Percentiles rank a stretch among this genome's conserved stretches.
Conservation (phyloP, 2,797 vertebrate species). For the Myotis daubentonii region DNA sequence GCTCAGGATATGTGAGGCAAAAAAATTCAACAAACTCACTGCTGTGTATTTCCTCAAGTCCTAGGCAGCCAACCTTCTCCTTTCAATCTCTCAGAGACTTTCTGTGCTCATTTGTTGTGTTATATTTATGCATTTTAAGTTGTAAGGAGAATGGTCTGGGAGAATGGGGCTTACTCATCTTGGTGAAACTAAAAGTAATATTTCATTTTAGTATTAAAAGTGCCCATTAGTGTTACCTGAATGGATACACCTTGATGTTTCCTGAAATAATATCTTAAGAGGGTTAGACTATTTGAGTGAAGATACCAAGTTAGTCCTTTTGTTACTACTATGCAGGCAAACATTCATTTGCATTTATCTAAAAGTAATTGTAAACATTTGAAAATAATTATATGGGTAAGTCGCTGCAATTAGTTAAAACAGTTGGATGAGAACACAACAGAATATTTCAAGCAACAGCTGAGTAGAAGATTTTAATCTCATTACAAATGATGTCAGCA, state of each 20-base stretch:
- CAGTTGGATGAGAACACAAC: conserved; percentile 73
- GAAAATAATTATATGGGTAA: conserved; percentile 81
- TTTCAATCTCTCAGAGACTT: conserved; percentile 16
- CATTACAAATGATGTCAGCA: conserved; percentile 76
- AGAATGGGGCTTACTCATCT: not conserved
- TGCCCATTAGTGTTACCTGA: not conserved
- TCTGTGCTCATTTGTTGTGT: not conserved
- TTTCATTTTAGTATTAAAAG: conserved; percentile 33
- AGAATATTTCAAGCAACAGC: conserved; percentile 77
- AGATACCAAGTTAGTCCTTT: conserved; percentile 61
- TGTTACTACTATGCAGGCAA: conserved; percentile 67
- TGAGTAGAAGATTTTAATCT: conserved; percentile 82
- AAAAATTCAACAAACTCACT: not conserved
- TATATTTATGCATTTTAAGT: not conserved
- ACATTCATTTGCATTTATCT: conserved; percentile 78
- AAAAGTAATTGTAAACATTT: conserved; percentile 79
- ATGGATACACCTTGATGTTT: conserved; percentile 43
- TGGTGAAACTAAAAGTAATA: not conserved
- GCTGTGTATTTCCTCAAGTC: not conserved
- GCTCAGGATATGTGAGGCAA: not conserved
- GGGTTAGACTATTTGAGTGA: conserved; percentile 31
- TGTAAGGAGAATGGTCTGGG: not conserved
- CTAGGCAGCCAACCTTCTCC: not conserved
- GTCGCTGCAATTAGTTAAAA: conserved; percentile 79
- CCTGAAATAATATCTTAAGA: not conserved